Conservation (phyloP, 1,140 invertebrate genomes). For the Zophobas morio region DNA sequence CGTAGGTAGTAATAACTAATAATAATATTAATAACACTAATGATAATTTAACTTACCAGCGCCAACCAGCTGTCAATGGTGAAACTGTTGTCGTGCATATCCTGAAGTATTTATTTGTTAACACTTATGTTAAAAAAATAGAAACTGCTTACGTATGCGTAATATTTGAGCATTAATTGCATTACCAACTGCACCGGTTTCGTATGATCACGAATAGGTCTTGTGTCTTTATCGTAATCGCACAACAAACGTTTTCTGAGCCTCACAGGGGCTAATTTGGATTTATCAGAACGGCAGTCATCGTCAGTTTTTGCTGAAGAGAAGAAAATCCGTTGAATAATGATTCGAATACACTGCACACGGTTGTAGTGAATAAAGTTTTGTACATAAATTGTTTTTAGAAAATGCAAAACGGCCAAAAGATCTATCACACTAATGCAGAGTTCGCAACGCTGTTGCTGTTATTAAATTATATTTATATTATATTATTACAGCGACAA, state of each 20-base stretch:
- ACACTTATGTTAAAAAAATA: background rate
- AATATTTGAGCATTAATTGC: constrained; percentile 68
- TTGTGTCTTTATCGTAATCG: constrained; percentile 69
- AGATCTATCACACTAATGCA: no score
- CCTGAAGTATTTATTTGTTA: constrained; percentile 46
- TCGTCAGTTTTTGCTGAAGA: background rate
- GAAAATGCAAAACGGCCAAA: no score
- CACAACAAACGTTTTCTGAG: constrained; percentile 70
- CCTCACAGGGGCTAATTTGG: constrained; percentile 28
- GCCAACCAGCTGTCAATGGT: constrained; percentile 61
- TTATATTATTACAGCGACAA: no score
- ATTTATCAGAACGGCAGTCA: constrained; percentile 19
- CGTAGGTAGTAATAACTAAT: no score
- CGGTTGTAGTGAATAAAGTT: background rate
- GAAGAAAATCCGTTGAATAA: background rate
- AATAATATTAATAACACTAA: no score
- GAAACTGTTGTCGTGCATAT: constrained; percentile 54
- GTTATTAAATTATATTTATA: no score
- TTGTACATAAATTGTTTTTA: background rate
- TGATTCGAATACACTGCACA: background rate
- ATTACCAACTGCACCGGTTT: constrained; percentile 67
- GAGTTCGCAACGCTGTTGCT: no score
- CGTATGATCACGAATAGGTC: constrained; percentile 66
- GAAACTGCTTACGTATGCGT: constrained; percentile 70
- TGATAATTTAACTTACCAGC: constrained; percentile 53